Evolutionary conservation across 2,797 vertebrate species (phyloP).

Genomic region (Phoebastria nigripes): DNA sequence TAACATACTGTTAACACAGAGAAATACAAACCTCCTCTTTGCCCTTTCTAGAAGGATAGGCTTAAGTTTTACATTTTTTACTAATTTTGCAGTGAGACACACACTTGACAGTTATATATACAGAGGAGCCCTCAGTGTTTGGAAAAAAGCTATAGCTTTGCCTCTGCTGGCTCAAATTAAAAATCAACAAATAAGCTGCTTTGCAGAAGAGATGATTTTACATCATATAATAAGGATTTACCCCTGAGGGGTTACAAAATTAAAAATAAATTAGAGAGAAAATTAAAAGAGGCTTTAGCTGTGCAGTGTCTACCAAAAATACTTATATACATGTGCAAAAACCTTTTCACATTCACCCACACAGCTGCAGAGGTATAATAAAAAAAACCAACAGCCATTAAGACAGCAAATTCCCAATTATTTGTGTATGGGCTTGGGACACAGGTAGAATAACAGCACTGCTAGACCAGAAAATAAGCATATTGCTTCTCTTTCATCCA

Average conservation of each 20-base stretch:
- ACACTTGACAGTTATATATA: neutral
- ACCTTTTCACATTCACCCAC: neutral
- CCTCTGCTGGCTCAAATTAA: constrained; percentile 24
- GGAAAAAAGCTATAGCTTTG: neutral
- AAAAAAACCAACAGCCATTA: neutral
- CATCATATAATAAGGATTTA: constrained; percentile 45
- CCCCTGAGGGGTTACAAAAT: constrained; percentile 35
- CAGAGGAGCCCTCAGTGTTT: neutral
- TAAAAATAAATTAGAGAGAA: constrained; percentile 64
- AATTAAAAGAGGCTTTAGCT: constrained; percentile 48
- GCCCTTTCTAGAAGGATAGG: neutral
- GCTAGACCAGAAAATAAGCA: constrained; percentile 20
- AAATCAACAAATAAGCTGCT: constrained; percentile 45
- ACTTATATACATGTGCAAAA: neutral
- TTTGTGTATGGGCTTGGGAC: constrained; percentile 2
- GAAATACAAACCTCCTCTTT: neutral
- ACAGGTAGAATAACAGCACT: neutral
- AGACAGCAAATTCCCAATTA: constrained; percentile 33
- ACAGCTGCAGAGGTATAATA: neutral
- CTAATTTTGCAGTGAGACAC: neutral
- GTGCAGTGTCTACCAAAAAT: neutral
- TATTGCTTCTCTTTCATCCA: neutral
- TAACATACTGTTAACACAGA: neutral
- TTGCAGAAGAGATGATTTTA: constrained; percentile 41
- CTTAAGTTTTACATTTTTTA: neutral